Evolutionary conservation across 2,888 invertebrate species (phyloP).

Genomic region (Ophion ellenae): DNA sequence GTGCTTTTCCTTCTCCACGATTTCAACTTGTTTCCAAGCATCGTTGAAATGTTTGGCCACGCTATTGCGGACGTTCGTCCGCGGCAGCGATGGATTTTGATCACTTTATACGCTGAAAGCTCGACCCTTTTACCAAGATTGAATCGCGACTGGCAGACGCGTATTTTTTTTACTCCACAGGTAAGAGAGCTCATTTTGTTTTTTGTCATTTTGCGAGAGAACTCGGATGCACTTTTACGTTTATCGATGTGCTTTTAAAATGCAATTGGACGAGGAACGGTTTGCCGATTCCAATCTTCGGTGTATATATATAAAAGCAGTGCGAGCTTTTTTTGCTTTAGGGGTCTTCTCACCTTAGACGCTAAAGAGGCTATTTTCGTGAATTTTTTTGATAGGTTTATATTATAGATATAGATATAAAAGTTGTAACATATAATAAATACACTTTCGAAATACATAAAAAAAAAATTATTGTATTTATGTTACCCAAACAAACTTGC

Average conservation of each 20-base stretch:
- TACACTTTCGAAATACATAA: too few relatives aligned
- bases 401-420: too few relatives aligned
- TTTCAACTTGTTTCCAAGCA: conserved; percentile 34
- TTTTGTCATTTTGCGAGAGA: conserved; percentile 20
- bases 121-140: conserved; percentile 64
- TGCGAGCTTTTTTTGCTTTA: too few relatives aligned
- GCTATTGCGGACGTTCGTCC: conserved; percentile 29
- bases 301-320: neutral
- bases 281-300: conserved; percentile 7
- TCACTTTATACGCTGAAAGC: conserved; percentile 49
- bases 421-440: too few relatives aligned
- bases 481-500: too few relatives aligned
- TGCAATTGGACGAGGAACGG: conserved; percentile 27
- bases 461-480: too few relatives aligned
- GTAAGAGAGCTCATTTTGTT: conserved; percentile 21
- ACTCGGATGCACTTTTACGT: conserved; percentile 25
- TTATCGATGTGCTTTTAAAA: conserved; percentile 25
- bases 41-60: conserved; percentile 25
- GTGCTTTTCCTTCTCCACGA: conserved; percentile 21
- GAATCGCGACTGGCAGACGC: conserved; percentile 28
- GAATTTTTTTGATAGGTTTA: too few relatives aligned
- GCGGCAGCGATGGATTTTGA: conserved; percentile 25
- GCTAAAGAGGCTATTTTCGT: too few relatives aligned
- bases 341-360: too few relatives aligned
- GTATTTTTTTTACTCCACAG: conserved; percentile 19